Percentiles rank a stretch among this genome's conserved stretches.
phyloP scores from a whole-genome alignment of 2,113 vertebrate genomes.

The Epinephelus lanceolatus region DNA sequence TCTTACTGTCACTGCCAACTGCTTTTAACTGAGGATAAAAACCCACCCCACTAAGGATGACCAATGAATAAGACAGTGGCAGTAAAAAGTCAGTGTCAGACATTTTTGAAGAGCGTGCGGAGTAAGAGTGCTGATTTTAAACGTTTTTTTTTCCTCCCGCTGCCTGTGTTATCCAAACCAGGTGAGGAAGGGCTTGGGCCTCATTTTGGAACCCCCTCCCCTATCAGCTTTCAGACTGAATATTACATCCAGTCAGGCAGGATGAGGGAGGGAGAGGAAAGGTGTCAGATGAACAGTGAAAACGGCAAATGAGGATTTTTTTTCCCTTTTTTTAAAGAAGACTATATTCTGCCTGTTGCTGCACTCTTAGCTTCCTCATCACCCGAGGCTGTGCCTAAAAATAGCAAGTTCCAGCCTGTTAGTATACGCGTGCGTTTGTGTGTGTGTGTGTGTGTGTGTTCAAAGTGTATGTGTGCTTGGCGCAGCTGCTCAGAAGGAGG shows the following conservation, averaged over 20 bases:
- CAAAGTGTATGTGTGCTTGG: constrained; percentile 4
- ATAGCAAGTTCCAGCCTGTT: constrained; percentile 63
- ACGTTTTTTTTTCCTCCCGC: constrained; percentile 14
- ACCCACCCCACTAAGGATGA: neutral
- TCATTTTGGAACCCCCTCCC: constrained; percentile 35
- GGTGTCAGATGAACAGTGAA: constrained; percentile 27
- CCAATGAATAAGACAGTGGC: constrained; percentile 15
- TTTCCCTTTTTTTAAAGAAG: constrained; percentile 18
- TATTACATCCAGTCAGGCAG: constrained; percentile 19
- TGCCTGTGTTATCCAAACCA: constrained; percentile 19
- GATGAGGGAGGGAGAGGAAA: constrained; percentile 7
- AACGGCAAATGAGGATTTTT: constrained; percentile 13
- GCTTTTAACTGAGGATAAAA: neutral
- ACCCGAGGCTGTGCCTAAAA: constrained; percentile 61
- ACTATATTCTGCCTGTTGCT: constrained; percentile 59
- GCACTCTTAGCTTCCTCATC: constrained; percentile 42
- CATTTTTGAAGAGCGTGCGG: constrained; percentile 1
- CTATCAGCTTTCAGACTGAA: constrained; percentile 34
- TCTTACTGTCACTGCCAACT: neutral
- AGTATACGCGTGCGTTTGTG: constrained; percentile 18
- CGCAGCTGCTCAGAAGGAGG: constrained; percentile 57
- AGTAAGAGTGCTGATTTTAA: constrained; percentile 40
- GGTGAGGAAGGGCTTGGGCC: constrained; percentile 35
- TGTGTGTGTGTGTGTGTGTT: constrained; percentile 13
- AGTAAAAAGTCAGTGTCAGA: constrained; percentile 20